Percentiles rank a stretch among this genome's conserved stretches.
phyloP scores from a whole-genome alignment of 2,888 invertebrate genomes.

The Drosophila niveifrons region DNA sequence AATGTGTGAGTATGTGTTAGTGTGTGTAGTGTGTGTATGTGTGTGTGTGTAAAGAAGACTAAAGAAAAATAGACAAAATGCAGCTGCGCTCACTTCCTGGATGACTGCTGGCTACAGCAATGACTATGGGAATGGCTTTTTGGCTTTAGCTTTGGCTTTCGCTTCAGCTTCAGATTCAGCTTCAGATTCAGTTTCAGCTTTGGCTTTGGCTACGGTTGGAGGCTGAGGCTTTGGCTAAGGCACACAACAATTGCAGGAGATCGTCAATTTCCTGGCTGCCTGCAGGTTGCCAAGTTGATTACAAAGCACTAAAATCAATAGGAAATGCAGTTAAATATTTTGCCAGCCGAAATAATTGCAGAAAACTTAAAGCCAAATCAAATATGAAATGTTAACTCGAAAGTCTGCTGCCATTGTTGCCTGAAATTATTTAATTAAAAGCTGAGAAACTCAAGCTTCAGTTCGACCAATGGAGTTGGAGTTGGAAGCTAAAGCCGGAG shows the following conservation, averaged over 20 bases:
- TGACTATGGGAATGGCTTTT: constrained; percentile 31
- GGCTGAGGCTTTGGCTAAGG: constrained; percentile 34
- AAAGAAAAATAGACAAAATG: constrained; percentile 63
- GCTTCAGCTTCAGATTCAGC: constrained; percentile 11
- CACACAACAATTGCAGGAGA: constrained; percentile 74
- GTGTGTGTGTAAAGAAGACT: constrained; percentile 42
- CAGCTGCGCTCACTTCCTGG: constrained; percentile 62
- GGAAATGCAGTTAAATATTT: constrained; percentile 82
- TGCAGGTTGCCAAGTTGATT: constrained; percentile 74
- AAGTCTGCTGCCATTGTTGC: constrained; percentile 45
- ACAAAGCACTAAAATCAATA: constrained; percentile 78
- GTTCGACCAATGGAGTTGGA: constrained; percentile 17
- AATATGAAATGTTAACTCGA: constrained; percentile 52
- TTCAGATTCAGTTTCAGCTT: constrained; percentile 4
- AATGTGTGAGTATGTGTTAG: constrained; percentile 12
- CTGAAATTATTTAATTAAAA: constrained; percentile 77
- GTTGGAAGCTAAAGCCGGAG: constrained; percentile 12
- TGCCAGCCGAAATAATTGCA: constrained; percentile 76
- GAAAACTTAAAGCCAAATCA: constrained; percentile 50
- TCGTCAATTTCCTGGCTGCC: constrained; percentile 76
- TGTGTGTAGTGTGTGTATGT: constrained; percentile 17
- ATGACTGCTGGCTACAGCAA: constrained; percentile 54
- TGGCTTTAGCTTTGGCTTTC: constrained; percentile 27
- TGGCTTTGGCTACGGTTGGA: constrained; percentile 13
- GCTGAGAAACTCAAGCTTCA: constrained; percentile 43